These are phyloP conservation scores for Gymnobelideus leadbeateri DNA, from an alignment of 2,113 vertebrate species.

Conservation along the genomic window DNA sequence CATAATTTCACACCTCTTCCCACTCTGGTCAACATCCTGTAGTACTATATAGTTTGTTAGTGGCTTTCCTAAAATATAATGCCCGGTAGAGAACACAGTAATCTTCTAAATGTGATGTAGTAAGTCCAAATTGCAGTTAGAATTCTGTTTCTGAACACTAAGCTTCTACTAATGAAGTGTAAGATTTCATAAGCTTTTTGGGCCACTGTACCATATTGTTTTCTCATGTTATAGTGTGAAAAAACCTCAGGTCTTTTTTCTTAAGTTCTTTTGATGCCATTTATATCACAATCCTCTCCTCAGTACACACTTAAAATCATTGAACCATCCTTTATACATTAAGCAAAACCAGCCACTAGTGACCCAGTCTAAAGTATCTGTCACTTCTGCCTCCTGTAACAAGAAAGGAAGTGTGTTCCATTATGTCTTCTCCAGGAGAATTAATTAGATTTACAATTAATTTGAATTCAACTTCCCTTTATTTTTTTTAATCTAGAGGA, in stretches of 20 bases:
- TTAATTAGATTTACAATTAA: neutral
- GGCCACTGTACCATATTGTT: neutral
- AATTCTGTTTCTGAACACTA: neutral
- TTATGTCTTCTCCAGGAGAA: neutral
- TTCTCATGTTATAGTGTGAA: neutral
- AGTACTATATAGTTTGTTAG: neutral
- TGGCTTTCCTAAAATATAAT: neutral
- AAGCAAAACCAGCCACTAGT: neutral
- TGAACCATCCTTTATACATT: neutral
- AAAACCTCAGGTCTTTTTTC: neutral
- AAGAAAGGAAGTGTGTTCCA: neutral
- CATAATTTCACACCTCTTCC: neutral
- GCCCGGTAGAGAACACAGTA: neutral
- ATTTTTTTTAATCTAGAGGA: neutral
- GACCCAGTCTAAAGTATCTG: neutral
- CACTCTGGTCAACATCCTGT: neutral
- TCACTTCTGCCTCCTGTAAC: neutral
- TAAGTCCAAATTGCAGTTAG: neutral
- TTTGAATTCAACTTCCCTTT: neutral
- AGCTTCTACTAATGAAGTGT: neutral
- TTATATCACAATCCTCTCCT: neutral
- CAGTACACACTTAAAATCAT: neutral
- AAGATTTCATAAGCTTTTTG: neutral
- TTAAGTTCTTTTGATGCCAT: neutral
- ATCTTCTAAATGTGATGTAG: neutral